These are phyloP conservation scores for Blastobasis lacticolella DNA, from an alignment of 2,888 invertebrate species.

Conservation along the genomic window DNA sequence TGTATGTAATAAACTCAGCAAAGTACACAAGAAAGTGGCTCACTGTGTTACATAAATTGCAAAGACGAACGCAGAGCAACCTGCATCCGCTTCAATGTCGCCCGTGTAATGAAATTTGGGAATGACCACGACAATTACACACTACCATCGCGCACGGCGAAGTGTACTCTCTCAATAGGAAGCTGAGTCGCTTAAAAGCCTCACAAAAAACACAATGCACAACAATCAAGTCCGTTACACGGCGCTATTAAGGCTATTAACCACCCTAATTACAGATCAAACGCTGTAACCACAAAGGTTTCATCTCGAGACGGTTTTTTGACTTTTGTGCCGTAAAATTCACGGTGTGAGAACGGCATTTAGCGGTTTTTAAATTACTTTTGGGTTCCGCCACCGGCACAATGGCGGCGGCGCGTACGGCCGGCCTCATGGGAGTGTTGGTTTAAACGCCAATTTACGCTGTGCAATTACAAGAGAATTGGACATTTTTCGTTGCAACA, in stretches of 20 bases:
- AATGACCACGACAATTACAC: no score
- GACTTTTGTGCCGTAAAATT: constrained; percentile 59
- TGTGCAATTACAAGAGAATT: background rate
- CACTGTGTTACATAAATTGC: no score
- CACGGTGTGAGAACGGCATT: constrained; percentile 40
- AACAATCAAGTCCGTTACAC: constrained; percentile 60
- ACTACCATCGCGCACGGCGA: no score
- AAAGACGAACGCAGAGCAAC: no score
- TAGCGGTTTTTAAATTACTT: constrained; percentile 55
- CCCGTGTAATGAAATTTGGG: no score
- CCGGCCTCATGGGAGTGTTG: constrained; percentile 1
- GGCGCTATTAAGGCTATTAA: constrained; percentile 56
- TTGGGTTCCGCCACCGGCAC: constrained; percentile 28
- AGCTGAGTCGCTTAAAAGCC: constrained; percentile 32
- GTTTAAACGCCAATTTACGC: background rate
- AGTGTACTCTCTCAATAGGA: constrained; percentile 24
- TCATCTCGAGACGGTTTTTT: constrained; percentile 50
- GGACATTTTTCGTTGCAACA: no score
- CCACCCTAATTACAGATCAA: constrained; percentile 68
- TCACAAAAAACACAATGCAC: constrained; percentile 48
- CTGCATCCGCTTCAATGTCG: no score
- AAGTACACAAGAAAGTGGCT: no score
- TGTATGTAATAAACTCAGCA: no score
- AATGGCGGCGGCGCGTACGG: constrained; percentile 17
- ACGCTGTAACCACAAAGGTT: constrained; percentile 62